Evolutionary conservation across 2,113 vertebrate species (phyloP).

Genomic region (Centropristis striata): DNA sequence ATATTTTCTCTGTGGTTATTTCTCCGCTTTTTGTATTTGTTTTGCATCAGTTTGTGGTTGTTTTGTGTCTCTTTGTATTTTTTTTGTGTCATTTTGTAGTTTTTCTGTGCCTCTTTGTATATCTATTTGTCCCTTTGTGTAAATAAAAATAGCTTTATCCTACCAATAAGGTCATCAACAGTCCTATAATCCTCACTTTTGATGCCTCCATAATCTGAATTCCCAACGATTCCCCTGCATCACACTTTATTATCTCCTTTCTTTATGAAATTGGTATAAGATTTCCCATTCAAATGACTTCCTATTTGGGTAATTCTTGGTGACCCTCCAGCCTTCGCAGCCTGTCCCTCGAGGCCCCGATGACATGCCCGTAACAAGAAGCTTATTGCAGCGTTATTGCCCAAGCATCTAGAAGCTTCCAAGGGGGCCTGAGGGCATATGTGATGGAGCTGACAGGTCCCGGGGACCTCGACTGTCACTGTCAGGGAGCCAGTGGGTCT

Average conservation of each 20-base stretch:
- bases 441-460: conserved; percentile 73
- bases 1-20: no score
- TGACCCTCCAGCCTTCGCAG: conserved; percentile 47
- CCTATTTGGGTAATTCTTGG: conserved; percentile 37
- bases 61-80: no score
- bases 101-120: background rate
- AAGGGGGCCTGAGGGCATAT: conserved; percentile 52
- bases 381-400: conserved; percentile 76
- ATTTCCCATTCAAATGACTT: conserved; percentile 46
- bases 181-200: conserved; percentile 10
- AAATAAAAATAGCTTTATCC: conserved; percentile 4
- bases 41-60: no score
- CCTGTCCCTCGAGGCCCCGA: conserved; percentile 33
- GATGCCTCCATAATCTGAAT: conserved; percentile 21
- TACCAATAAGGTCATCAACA: conserved; percentile 17
- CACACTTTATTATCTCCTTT: conserved; percentile 43
- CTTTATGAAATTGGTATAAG: conserved; percentile 24
- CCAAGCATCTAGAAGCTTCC: conserved; percentile 58
- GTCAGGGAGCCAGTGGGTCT: conserved; percentile 50
- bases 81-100: no score
- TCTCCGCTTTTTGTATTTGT: no score
- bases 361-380: conserved; percentile 68
- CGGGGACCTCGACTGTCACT: conserved; percentile 65
- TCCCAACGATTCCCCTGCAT: background rate
- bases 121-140: background rate